These are phyloP conservation scores for Ictidomys tridecemlineatus DNA, from an alignment of 2,113 vertebrate genomes.

Conservation along the genomic window DNA sequence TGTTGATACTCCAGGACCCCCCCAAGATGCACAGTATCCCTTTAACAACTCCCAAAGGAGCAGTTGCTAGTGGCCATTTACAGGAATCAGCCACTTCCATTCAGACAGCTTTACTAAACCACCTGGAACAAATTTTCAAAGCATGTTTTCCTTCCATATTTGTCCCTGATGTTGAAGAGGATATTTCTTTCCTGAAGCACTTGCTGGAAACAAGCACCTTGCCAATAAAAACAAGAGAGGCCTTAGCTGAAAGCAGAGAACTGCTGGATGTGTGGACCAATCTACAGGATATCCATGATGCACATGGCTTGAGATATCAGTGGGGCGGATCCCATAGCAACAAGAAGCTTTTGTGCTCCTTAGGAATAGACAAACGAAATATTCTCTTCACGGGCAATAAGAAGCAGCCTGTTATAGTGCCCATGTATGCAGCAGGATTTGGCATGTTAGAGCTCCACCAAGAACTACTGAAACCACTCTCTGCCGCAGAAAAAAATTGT, in stretches of 20 bases:
- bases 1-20: slow-evolving; percentile 76
- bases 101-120: slow-evolving; percentile 90
- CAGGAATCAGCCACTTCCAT: slow-evolving; percentile 85
- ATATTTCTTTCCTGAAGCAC: slow-evolving; percentile 88
- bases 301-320: slow-evolving; percentile 94
- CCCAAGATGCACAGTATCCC: slow-evolving; percentile 80
- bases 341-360: slow-evolving; percentile 94
- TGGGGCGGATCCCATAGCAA: slow-evolving; percentile 97
- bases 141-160: slow-evolving; percentile 91
- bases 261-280: slow-evolving; percentile 90
- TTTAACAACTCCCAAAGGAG: slow-evolving; percentile 82
- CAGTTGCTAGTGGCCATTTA: slow-evolving; percentile 76
- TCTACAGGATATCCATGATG: slow-evolving; percentile 92
- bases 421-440: slow-evolving; percentile 94
- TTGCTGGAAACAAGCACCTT: slow-evolving; percentile 89
- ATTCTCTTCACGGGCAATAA: slow-evolving; percentile 95
- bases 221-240: slow-evolving; percentile 81
- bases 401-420: slow-evolving; percentile 94
- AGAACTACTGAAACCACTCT: slow-evolving; percentile 93
- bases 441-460: slow-evolving; percentile 96
- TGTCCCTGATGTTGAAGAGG: slow-evolving; percentile 86
- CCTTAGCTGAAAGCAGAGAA: slow-evolving; percentile 88
- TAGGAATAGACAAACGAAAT: slow-evolving; percentile 95
- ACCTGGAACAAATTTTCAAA: slow-evolving; percentile 92
- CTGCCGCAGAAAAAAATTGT: slow-evolving; percentile 93